Evolutionary conservation across 1,140 invertebrate genomes (phyloP).

Genomic region (Macrobrachium rosenbergii): DNA sequence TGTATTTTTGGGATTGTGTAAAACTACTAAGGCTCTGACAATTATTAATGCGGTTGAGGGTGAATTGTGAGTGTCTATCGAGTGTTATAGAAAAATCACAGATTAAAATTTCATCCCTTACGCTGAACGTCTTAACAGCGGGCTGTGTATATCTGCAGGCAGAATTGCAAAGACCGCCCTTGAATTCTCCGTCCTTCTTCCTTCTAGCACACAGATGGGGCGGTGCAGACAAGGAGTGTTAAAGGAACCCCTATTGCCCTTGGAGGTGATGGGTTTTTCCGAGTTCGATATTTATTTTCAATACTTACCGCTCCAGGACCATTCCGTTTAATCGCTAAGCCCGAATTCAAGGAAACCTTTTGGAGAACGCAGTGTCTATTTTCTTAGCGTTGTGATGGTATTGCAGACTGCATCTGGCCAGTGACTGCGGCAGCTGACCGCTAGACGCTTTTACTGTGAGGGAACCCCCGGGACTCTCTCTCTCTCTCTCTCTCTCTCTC

Average conservation of each 20-base stretch:
- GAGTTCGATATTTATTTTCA: not conserved
- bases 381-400: too few species aligned
- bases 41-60: too few species aligned
- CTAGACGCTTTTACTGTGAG: too few species aligned
- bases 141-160: slow-evolving; percentile 52
- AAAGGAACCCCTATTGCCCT: not conserved
- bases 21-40: not conserved
- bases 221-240: slow-evolving; percentile 7
- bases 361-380: too few species aligned
- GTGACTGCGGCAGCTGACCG: too few species aligned
- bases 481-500: too few species aligned
- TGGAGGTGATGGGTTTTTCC: not conserved
- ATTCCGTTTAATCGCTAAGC: not conserved
- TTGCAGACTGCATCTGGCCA: too few species aligned
- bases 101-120: slow-evolving; percentile 31
- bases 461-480: too few species aligned
- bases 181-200: slow-evolving; percentile 43
- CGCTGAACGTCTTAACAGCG: slow-evolving; percentile 33
- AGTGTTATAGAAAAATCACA: too few species aligned
- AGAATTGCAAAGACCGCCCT: slow-evolving; percentile 55
- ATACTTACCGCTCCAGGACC: not conserved
- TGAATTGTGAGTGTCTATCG: too few species aligned
- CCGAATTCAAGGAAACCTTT: too few species aligned
- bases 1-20: not conserved
- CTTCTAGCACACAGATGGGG: not conserved